Conservation (phyloP, 2,797 vertebrate genomes). For the Anableps anableps region DNA sequence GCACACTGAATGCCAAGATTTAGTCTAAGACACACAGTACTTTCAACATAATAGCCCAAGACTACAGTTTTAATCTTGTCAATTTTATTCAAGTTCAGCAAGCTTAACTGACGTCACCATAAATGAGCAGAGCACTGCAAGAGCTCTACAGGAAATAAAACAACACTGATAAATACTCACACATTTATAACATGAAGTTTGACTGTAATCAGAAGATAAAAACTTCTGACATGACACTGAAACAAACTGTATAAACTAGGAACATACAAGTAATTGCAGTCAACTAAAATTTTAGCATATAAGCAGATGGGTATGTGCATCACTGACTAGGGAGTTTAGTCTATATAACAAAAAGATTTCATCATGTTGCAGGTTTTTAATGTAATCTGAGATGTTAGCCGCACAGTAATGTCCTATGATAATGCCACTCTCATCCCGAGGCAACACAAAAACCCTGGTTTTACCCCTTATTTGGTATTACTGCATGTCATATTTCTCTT, state of each 20-base stretch:
- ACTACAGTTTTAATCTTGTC: neutral
- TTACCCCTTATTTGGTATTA: neutral
- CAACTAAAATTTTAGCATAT: neutral
- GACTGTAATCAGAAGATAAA: neutral
- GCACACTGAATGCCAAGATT: constrained; percentile 7
- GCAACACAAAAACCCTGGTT: neutral
- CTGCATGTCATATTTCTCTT: neutral
- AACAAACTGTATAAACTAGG: neutral
- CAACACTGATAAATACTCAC: neutral
- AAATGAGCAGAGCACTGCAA: neutral
- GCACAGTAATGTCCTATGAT: neutral
- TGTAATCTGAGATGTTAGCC: neutral
- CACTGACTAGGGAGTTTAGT: neutral
- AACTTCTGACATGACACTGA: neutral
- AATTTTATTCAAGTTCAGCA: neutral
- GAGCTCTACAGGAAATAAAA: neutral
- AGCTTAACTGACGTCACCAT: neutral
- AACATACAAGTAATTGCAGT: neutral
- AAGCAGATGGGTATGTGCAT: neutral
- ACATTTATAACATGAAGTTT: neutral
- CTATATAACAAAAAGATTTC: neutral
- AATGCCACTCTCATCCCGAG: neutral
- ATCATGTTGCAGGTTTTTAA: neutral
- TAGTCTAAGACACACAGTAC: constrained; percentile 1
- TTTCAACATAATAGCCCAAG: neutral